Evolutionary conservation across 2,888 invertebrate genomes (phyloP), one percentile per base, ranked within the genome.

Genomic region (Neelides folsomi): DNA sequence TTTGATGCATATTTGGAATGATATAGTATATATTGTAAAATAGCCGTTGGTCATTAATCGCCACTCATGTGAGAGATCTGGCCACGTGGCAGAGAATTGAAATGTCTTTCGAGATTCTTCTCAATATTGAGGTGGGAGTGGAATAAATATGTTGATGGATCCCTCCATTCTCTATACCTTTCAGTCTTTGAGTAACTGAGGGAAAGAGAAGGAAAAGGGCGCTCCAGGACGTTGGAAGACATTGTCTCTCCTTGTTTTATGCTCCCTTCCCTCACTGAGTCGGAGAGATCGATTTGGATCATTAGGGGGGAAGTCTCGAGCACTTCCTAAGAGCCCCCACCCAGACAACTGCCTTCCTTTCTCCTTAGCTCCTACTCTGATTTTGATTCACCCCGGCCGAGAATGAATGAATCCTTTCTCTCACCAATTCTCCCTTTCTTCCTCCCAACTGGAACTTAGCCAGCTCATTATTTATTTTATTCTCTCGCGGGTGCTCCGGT

Each of bases 161-260:
- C n/a, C n/a, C n/a, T n/a, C n/a, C n/a, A 47, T 13, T 27, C 8
- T 20, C 27, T 12, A 49, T 9, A 35, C 15, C 35, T 19, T n/a
- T 16, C 12, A 20, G 13, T 27, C 38, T 19, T 6, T n/a, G 48
- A 39, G 16, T 3, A 18, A 37, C 9, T 2, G 39, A 47, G 2
- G 40, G 27, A 48, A n/a, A 12, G 18, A 48, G 37, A 13, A 39
- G 19, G 47, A 42, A 45, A 49, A 47, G 39, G 47, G 27, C 38
- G 27, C 34, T 18, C 12, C 45, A 38, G 45, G 42, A 53, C 18
- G 15, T 16, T 34, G 35, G 12, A 50, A 52, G 55, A 52, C 47
- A 55, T 55, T 55, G 52, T 55, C 55, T 55, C 52, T 52, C 52
- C 47, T 52, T 49, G 47, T 55, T 55, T 52, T 52, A 55, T 55